Conservation (phyloP, 1,140 invertebrate species). For the Sinella curviseta region DNA sequence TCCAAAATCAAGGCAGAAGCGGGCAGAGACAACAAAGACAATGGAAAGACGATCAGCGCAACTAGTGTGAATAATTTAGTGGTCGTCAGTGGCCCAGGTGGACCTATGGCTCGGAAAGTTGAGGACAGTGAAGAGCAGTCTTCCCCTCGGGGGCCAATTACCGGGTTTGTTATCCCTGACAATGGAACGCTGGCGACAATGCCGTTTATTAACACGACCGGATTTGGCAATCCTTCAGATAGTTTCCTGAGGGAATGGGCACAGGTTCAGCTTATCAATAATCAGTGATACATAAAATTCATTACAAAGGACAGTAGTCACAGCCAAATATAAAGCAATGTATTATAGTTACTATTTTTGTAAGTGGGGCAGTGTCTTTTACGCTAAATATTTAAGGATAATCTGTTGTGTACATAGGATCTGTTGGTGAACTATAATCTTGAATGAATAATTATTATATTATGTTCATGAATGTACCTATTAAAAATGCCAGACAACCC, state of each 20-base stretch:
- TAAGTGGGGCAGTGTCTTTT: too few species aligned
- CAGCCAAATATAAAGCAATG: conserved; percentile 11
- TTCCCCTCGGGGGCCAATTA: background rate
- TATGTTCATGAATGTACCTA: too few species aligned
- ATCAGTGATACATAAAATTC: conserved; percentile 11
- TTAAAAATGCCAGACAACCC: too few species aligned
- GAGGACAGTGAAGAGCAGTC: background rate
- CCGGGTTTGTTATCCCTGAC: background rate
- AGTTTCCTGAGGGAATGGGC: conserved; percentile 38
- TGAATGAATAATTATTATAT: too few species aligned
- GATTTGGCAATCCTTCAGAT: background rate
- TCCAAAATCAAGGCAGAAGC: conserved; percentile 3
- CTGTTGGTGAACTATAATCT: too few species aligned
- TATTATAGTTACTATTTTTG: background rate
- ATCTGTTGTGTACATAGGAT: too few species aligned
- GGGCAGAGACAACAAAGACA: background rate
- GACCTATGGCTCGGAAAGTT: background rate
- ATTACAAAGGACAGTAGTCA: background rate
- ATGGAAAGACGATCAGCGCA: background rate
- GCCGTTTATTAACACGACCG: background rate
- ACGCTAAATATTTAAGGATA: too few species aligned
- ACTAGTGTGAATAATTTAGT: background rate
- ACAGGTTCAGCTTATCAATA: conserved; percentile 39
- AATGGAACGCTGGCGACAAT: background rate
- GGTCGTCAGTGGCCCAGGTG: background rate